A percentile compares a stretch with the other conserved stretches of the same genome.
phyloP scores from a whole-genome alignment of 2,797 vertebrate species.

The Sternotherus odoratus region DNA sequence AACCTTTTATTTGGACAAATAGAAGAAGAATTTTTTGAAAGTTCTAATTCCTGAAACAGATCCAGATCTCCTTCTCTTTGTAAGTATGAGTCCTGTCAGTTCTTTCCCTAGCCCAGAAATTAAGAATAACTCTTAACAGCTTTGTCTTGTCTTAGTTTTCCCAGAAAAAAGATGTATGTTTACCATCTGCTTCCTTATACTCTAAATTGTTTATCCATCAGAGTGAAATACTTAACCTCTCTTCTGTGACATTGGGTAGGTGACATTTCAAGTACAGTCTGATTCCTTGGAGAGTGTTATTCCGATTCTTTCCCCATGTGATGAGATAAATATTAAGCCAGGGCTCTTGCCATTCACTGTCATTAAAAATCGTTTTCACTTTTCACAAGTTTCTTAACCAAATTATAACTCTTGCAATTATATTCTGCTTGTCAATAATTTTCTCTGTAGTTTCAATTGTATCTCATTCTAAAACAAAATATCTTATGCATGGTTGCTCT shows the following conservation, averaged over 20 bases:
- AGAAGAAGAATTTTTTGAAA: not conserved
- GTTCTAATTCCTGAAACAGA: conserved; percentile 32
- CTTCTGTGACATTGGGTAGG: not conserved
- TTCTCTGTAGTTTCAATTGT: not conserved
- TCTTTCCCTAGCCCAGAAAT: conserved; percentile 29
- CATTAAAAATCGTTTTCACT: not conserved
- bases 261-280: not conserved
- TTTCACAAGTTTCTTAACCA: not conserved
- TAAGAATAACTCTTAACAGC: conserved; percentile 17
- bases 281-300: not conserved
- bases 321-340: not conserved
- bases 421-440: not conserved
- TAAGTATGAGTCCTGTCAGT: not conserved
- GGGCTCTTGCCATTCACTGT: not conserved
- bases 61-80: not conserved
- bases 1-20: conserved; percentile 36
- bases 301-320: conserved; percentile 3
- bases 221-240: conserved; percentile 20
- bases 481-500: not conserved
- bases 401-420: not conserved
- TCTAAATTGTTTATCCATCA: conserved; percentile 9
- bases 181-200: conserved; percentile 9
- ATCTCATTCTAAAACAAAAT: not conserved
- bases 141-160: not conserved
- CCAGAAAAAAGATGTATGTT: conserved; percentile 4